Evolutionary conservation across 2,888 invertebrate species (phyloP).

Genomic region (Macrophya alboannulata): DNA sequence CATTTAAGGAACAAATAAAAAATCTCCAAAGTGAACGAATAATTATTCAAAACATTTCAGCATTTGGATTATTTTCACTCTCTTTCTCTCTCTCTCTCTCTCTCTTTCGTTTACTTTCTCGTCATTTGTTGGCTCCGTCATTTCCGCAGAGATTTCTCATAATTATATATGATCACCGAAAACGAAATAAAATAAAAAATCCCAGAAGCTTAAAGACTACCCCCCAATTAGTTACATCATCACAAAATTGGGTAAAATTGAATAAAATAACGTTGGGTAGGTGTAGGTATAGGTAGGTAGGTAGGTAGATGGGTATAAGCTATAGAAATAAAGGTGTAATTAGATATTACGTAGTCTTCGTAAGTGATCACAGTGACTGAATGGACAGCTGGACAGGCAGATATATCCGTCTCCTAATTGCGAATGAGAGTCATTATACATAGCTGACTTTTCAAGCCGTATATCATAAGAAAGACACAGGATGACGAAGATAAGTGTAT

Average conservation of each 20-base stretch:
- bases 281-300: too few species aligned
- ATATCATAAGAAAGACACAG: not conserved
- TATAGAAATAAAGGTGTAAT: not conserved
- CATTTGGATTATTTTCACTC: not conserved
- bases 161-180: not conserved
- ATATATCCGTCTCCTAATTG: not conserved
- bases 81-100: too few species aligned
- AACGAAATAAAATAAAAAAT: not conserved
- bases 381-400: not conserved
- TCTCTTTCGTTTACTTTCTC: not conserved
- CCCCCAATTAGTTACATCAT: constrained; percentile 23
- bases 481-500: not conserved
- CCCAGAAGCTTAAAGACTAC: not conserved
- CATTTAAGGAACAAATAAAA: too few species aligned
- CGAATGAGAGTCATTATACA: not conserved
- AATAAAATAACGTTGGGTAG: constrained; percentile 5
- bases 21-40: not conserved
- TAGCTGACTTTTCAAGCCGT: not conserved
- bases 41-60: not conserved
- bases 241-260: constrained; percentile 31
- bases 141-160: not conserved
- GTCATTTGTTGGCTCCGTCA: not conserved
- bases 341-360: not conserved
- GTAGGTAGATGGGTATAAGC: not conserved
- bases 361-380: constrained; percentile 23